phyloP scores from a whole-genome alignment of 2,888 invertebrate species.

The Ceriagrion tenellum region DNA sequence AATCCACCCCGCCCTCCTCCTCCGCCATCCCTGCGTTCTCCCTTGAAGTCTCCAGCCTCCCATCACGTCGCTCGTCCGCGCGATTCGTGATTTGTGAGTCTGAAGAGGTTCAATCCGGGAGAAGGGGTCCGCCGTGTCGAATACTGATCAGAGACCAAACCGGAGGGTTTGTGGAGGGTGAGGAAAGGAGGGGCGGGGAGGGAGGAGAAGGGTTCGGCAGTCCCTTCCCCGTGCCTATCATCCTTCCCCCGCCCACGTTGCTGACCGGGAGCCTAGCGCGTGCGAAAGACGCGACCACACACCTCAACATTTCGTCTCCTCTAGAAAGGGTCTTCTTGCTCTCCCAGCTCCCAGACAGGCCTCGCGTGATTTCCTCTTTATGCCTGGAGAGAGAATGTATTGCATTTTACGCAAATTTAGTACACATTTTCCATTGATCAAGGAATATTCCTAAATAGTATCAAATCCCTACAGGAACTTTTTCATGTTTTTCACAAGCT shows the following conservation, averaged over 20 bases:
- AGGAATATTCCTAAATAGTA: too few species aligned
- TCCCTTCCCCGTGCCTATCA: not conserved
- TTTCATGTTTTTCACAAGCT: too few species aligned
- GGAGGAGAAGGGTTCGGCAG: not conserved
- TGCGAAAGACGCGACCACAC: not conserved
- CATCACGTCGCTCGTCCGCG: constrained; percentile 44
- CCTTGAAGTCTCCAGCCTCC: not conserved
- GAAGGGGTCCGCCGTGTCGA: constrained; percentile 54
- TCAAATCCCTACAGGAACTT: too few species aligned
- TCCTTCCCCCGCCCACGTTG: constrained; percentile 47
- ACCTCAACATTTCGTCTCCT: not conserved
- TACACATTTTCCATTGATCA: too few species aligned
- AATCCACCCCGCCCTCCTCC: not conserved
- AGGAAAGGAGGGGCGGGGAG: not conserved
- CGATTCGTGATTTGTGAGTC: constrained; percentile 68
- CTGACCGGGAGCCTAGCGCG: constrained; percentile 46
- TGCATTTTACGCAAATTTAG: too few species aligned
- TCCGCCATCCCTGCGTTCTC: not conserved
- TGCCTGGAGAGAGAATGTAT: too few species aligned
- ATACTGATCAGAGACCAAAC: constrained; percentile 60
- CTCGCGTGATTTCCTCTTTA: too few species aligned
- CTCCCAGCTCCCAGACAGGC: too few species aligned
- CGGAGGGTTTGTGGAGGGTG: constrained; percentile 14
- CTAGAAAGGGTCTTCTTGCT: too few species aligned
- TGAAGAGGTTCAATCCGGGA: constrained; percentile 68